phyloP scores from a whole-genome alignment of 2,113 vertebrate genomes.

The Lepus timidus region DNA sequence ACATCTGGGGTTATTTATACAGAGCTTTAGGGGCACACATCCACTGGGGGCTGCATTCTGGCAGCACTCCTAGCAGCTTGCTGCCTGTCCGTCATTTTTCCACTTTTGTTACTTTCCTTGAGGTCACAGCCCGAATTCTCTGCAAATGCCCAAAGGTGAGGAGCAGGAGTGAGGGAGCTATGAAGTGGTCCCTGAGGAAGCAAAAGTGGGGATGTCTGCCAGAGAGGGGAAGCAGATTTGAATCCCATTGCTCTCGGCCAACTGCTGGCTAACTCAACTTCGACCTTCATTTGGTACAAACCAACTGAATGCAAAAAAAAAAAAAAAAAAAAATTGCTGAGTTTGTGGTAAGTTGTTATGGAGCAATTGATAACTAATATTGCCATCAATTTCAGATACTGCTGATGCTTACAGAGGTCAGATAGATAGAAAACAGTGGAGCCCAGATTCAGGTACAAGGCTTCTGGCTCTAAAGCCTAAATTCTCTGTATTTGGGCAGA shows the following conservation, averaged over 20 bases:
- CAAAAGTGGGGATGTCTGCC: not conserved
- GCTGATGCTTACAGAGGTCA: slow-evolving; percentile 6
- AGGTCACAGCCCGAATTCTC: not conserved
- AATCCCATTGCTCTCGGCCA: not conserved
- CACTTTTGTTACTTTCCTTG: not conserved
- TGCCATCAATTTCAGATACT: slow-evolving; percentile 32
- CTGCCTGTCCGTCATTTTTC: not conserved
- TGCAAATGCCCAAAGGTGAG: not conserved
- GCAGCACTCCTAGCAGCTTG: not conserved
- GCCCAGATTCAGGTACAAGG: not conserved
- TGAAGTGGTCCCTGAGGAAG: not conserved
- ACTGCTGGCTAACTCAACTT: not conserved
- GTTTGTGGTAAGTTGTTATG: not conserved
- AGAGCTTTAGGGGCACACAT: not conserved
- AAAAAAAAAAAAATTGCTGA: not conserved
- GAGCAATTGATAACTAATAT: slow-evolving; percentile 50
- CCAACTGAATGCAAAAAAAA: not conserved
- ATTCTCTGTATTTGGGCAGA: not conserved
- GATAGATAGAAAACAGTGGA: not conserved
- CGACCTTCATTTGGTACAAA: not conserved
- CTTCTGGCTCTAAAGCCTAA: slow-evolving; percentile 25
- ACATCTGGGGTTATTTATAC: not conserved
- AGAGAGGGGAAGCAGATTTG: not conserved
- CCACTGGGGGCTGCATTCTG: not conserved
- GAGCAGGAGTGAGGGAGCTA: not conserved